Base-by-base conservation (phyloP, 2,888 invertebrate species). In the Dusona sp. region DNA sequence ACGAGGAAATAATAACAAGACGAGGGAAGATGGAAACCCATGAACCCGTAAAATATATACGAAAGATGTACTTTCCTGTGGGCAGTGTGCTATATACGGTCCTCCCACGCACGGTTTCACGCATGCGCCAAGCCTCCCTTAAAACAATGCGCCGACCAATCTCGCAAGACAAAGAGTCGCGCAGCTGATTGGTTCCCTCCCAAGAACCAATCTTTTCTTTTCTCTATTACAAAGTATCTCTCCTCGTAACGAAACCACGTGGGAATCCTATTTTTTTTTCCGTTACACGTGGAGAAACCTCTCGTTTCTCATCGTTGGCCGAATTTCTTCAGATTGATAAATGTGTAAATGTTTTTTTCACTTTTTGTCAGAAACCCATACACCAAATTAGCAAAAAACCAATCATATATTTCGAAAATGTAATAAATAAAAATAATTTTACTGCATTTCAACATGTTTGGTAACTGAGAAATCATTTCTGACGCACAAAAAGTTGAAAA, bases 71-170 rank as follows among this genome's bases (percentile, higher is more conserved):
- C 22, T 79, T 75, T 74, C 7, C 25, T 75, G 89, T 89, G 89
- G 90, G 91, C 90, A 90, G 91, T 89, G 89, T 88, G 88, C 90
- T 91, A 88, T 90, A 90, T 91, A 89, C 89, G 93, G 78, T 92
- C 93, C 93, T 93, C 93, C 93, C 92, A 93, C 88, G 89, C 88
- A 87, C 79, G 86, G 85, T 83, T 81, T 85, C 70, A 91, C 94
- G 93, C 93, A 93, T 93, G 94, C 93, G 93, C 91, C 73, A 86
- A 90, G 92, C 92, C 92, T 92, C 92, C 93, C 93, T 93, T 89
- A 83, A 94, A 94, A 94, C 94, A 94, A 94, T 93, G 90, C 92
- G 90, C 88, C 93, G 91, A 93, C 94, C 94, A 94, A 94, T 94
- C 94, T 94, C 89, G 89, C 88, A 91, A 93, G 93, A 94, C 93